Base-by-base conservation (phyloP, 35 echinoderm and acorn worm genomes). In the Stichopus chloronotus region DNA sequence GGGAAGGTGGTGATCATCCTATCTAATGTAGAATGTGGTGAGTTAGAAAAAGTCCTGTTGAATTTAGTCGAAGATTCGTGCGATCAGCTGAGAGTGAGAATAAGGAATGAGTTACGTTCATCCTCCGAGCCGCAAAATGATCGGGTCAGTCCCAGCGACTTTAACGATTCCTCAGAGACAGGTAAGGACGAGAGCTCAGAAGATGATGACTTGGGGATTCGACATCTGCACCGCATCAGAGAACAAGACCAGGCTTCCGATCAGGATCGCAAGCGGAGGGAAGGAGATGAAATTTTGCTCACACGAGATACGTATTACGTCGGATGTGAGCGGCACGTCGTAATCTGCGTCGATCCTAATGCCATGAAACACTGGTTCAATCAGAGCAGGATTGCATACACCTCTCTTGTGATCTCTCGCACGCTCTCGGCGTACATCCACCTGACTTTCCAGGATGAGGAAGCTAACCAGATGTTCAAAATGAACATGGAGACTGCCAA, bases 311-410 rank as follows among this genome's bases (percentile, higher is more conserved):
- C 13, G 5, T 85, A 85, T 23, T 85, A 58, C 24, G 52, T 85
- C 13, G 82, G 82, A 22, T 85, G 82, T 85, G 57, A 85, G 19
- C 56, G 82, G n/a, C 82, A 85, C 58, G 55, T 85, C n/a, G 82
- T 85, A 14, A 85, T 85, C 21, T 85, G 82, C 17, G 16, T 85
- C 56, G 82, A 85, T 25, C 57, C 24, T 58, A 85, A 85, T 14
- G 82, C 82, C 13, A 85, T 85, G 82, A 85, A 85, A 58, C 82
- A 85, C 21, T 85, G 82, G 82, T 85, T 85, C 24, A 59, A 58
- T 9, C 21, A 58, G 19, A 85, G 55, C 14, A 85, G 57, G 82
- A 58, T 85, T 20, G 82, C 55, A 11, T 85, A 85, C 16, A 85
- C 54, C 23, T 19, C 82, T 58, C 55, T 85, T 2, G 82, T 23